A percentile compares a stretch with the other conserved stretches of the same genome.
phyloP scores from a whole-genome alignment of 92 coral and sea anemone species.

The Phenganax marumi region DNA sequence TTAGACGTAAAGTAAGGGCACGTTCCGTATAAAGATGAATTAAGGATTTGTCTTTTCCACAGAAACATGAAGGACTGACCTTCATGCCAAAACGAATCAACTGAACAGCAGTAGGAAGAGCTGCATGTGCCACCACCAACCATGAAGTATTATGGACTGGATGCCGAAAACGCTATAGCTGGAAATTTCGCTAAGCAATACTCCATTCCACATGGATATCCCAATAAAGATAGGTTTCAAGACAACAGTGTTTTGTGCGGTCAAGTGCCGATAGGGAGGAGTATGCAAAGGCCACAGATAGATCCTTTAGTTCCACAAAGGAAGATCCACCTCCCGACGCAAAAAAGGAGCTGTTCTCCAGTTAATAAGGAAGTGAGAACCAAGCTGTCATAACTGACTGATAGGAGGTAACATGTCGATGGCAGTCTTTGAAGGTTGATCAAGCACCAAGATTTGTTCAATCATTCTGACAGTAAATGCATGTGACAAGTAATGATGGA shows the following conservation, averaged over 20 bases:
- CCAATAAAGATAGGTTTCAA: conserved; percentile 20
- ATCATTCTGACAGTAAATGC: not conserved
- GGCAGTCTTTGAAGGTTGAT: not conserved
- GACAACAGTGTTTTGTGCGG: conserved; percentile 1
- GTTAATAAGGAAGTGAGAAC: too few species aligned
- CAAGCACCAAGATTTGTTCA: not conserved
- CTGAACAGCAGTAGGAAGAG: too few species aligned
- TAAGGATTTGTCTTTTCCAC: not conserved
- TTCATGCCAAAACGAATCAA: too few species aligned
- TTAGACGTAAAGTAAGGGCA: not conserved
- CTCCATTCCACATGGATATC: not conserved
- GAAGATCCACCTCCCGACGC: not conserved
- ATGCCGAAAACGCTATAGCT: not conserved
- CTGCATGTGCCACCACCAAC: not conserved
- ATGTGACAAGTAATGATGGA: not conserved
- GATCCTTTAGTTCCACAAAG: not conserved
- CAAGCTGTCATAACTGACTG: not conserved
- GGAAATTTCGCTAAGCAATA: not conserved
- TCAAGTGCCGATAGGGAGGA: not conserved
- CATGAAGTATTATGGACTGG: not conserved
- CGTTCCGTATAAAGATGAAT: not conserved
- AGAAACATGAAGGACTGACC: not conserved
- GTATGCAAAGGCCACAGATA: not conserved
- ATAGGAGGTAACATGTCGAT: not conserved
- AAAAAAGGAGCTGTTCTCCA: not conserved